phyloP scores from a whole-genome alignment of 2,888 invertebrate species.

The Dasypogon diadema region DNA sequence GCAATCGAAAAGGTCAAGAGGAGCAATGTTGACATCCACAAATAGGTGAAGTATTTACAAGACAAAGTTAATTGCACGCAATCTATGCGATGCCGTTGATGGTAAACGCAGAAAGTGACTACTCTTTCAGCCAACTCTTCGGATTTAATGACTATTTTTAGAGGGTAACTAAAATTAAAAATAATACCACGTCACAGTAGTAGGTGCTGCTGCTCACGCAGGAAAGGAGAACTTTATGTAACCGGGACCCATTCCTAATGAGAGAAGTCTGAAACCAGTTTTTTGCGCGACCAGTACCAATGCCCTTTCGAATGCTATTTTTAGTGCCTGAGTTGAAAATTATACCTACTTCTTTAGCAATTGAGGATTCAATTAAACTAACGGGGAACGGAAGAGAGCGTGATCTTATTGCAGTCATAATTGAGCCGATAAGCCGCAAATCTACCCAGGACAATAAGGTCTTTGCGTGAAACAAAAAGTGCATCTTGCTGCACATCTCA shows the following conservation, averaged over 20 bases:
- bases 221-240: slow-evolving; percentile 34
- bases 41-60: slow-evolving; percentile 34
- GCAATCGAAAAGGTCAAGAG: slow-evolving; percentile 4
- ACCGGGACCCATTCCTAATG: slow-evolving; percentile 22
- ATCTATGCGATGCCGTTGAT: slow-evolving; percentile 1
- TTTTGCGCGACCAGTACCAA: slow-evolving; percentile 13
- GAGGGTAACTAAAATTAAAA: background rate
- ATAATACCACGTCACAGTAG: background rate
- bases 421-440: background rate
- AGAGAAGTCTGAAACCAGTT: slow-evolving; percentile 30
- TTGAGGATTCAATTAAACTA: slow-evolving; percentile 30
- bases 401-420: background rate
- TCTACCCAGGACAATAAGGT: too few species aligned
- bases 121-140: background rate
- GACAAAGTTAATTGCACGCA: slow-evolving; percentile 23
- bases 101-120: background rate
- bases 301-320: slow-evolving; percentile 25
- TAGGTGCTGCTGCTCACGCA: background rate
- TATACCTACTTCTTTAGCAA: background rate
- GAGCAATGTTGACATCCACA: slow-evolving; percentile 30
- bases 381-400: background rate
- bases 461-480: too few species aligned
- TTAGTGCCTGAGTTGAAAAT: background rate
- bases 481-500: background rate
- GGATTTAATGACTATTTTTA: slow-evolving; percentile 10